Evolutionary conservation across 2,113 vertebrate species (phyloP).

Genomic region (Labeo rohita): DNA sequence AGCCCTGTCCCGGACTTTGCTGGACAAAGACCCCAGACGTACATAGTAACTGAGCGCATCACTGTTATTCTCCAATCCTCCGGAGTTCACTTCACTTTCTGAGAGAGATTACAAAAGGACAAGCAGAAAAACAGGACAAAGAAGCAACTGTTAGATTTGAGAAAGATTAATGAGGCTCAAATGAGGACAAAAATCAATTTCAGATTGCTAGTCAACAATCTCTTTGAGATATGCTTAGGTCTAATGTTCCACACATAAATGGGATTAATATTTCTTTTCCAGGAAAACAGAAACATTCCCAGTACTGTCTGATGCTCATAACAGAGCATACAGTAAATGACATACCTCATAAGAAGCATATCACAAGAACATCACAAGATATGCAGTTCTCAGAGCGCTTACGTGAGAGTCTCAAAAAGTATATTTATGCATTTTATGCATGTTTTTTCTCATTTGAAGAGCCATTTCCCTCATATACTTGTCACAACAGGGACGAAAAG

Average conservation of each 20-base stretch:
- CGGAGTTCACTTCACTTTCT: constrained; percentile 81
- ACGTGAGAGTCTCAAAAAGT: neutral
- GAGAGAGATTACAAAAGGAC: constrained; percentile 40
- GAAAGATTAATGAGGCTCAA: neutral
- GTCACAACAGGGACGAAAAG: neutral
- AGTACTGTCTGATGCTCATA: neutral
- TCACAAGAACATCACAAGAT: constrained; percentile 16
- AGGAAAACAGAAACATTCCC: constrained; percentile 34
- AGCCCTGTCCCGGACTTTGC: constrained; percentile 82
- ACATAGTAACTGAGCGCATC: constrained; percentile 83
- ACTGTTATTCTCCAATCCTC: constrained; percentile 77
- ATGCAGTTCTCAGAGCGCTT: neutral
- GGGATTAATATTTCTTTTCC: constrained; percentile 35
- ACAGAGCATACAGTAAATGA: neutral
- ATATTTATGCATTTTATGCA: neutral
- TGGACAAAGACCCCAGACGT: constrained; percentile 86
- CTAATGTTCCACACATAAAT: constrained; percentile 34
- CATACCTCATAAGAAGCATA: neutral
- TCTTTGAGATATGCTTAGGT: constrained; percentile 1
- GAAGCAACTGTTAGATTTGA: constrained; percentile 30
- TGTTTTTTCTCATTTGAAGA: neutral
- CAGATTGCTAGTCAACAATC: constrained; percentile 25
- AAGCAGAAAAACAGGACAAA: constrained; percentile 19
- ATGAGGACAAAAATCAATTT: neutral
- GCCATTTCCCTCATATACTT: neutral